These are phyloP conservation scores for rat (Rattus norvegicus) DNA, from an alignment of 2,113 vertebrate species.

Conservation along the genomic window DNA sequence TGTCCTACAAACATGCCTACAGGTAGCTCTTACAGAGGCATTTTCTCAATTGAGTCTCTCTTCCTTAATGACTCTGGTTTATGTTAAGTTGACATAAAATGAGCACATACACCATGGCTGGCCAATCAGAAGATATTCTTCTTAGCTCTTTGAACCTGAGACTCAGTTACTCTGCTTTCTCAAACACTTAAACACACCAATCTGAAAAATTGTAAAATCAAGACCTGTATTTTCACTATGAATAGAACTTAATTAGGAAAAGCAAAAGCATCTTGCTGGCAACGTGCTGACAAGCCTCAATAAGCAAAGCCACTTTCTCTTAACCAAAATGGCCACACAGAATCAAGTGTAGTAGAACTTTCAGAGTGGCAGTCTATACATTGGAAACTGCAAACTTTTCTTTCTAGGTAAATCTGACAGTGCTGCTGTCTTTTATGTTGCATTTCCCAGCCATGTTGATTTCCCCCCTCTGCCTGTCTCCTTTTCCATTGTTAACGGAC, in stretches of 20 bases:
- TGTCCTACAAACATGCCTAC: not conserved
- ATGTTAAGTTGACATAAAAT: not conserved
- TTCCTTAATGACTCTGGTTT: not conserved
- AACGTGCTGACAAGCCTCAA: not conserved
- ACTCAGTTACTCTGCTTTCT: not conserved
- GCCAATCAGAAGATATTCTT: not conserved
- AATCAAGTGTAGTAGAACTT: not conserved
- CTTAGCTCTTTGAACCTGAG: not conserved
- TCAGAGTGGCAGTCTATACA: fast-evolving
- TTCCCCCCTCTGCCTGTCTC: not conserved
- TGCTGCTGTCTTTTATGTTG: not conserved
- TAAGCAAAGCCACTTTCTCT: not conserved
- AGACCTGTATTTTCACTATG: not conserved
- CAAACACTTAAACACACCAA: too few species aligned
- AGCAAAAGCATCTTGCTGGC: not conserved
- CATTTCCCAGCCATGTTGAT: not conserved
- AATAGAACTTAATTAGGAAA: not conserved
- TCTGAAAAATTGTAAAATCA: not conserved
- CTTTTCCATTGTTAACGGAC: not conserved
- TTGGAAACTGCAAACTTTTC: not conserved
- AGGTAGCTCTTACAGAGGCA: not conserved
- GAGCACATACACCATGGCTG: not conserved
- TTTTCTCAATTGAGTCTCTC: not conserved
- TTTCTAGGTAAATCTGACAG: not conserved
- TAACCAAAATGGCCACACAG: fast-evolving